Base-by-base conservation (phyloP, 1,140 invertebrate species). In the Neodiprion pinetum region DNA sequence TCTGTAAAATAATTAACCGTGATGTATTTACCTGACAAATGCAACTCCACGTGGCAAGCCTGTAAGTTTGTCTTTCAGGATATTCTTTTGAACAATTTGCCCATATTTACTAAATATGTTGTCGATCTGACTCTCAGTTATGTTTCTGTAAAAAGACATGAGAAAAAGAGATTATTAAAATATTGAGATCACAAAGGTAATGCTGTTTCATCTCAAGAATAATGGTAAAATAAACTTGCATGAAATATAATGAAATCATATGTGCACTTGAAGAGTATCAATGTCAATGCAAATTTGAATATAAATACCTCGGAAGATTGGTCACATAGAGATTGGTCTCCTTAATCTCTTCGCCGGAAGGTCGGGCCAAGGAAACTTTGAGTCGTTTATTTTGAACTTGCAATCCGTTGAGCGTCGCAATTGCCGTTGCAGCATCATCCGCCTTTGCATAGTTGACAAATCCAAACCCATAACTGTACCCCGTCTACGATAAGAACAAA, bases 391-490 rank as follows among this genome's bases (percentile, higher is more conserved):
- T 95, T 81, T 96, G 93, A 53, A 97, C 91, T 85, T 96, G 93
- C 75, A 96, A 92, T 28, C 97, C 96, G 88, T 98, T 98, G 75
- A 98, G 90, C 9, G 93, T 93, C 79, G 93, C 91, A 75, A 98
- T 97, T 48, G 97, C 97, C 80, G 93, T 92, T 61, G 92, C 88
- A 23, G 97, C 97, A 90, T 97, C 96, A 84, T 96, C 93, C 75
- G 94, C 92, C 77, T 92, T 93, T 48, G 92, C 90, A 87, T 96
- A 99, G 86, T 98, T 97, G 17, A 98, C 96, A 90, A 99, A 99
- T 21, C 96, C 97, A 89, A 98, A 99, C 14, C 97, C 97, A 87
- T 96, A 98, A 87, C 96, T 97, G 87, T 98, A 98, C 28, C 96
- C 96, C 87, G 96, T 97, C 91, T 96, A 88, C 68, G 91, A 88